Percentiles rank a stretch among this genome's conserved stretches.
Conservation (phyloP, 1,140 invertebrate species). For the Venturia canescens region DNA sequence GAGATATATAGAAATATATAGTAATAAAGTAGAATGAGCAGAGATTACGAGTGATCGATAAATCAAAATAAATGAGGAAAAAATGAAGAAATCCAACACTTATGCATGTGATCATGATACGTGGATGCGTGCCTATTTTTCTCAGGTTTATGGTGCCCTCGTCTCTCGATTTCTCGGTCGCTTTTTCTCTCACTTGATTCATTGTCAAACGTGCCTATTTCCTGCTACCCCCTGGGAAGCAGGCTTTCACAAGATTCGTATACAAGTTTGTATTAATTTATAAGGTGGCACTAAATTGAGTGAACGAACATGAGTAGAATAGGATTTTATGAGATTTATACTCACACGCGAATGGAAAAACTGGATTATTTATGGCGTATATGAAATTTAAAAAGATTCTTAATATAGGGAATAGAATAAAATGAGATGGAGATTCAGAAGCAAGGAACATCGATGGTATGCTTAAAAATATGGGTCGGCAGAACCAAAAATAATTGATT, state of each 20-base stretch:
- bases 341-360: too few relatives aligned
- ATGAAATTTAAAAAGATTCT: too few relatives aligned
- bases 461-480: not conserved
- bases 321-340: too few relatives aligned
- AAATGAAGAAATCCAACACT: not conserved
- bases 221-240: too few relatives aligned
- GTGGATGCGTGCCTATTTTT: not conserved
- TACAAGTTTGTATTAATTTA: not conserved
- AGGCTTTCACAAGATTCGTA: too few relatives aligned
- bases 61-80: too few relatives aligned
- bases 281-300: not conserved
- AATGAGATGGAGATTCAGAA: not conserved
- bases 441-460: not conserved
- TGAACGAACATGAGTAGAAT: too few relatives aligned
- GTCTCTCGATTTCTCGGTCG: too few relatives aligned
- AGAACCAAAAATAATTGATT: slow-evolving; percentile 21
- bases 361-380: too few relatives aligned
- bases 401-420: not conserved
- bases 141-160: not conserved
- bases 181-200: too few relatives aligned
- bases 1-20: not conserved
- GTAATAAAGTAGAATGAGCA: not conserved
- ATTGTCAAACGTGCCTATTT: too few relatives aligned
- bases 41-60: not conserved
- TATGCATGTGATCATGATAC: not conserved